Evolutionary conservation across 2,888 invertebrate genomes (phyloP).

Genomic region (Criorhina ranunculi): DNA sequence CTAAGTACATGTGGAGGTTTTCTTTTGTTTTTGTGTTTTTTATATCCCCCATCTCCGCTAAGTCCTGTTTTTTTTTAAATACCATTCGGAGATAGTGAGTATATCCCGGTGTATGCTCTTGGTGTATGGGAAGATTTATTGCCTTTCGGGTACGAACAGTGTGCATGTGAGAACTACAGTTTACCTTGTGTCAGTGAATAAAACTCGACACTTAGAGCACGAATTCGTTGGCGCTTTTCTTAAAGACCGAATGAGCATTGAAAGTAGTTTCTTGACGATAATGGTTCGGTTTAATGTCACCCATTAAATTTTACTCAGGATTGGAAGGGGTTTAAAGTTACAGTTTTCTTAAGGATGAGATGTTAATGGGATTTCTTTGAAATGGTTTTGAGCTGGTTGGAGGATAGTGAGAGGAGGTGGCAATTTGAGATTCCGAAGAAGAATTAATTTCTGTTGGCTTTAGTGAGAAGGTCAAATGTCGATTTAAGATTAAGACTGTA

Average conservation of each 20-base stretch:
- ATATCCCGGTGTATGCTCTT: background rate
- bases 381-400: background rate
- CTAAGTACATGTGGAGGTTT: conserved; percentile 27
- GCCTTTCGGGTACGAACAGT: background rate
- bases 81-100: background rate
- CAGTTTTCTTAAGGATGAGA: background rate
- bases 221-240: background rate
- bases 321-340: background rate
- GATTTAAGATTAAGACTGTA: background rate
- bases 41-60: conserved; percentile 14
- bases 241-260: conserved; percentile 1
- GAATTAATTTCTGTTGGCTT: conserved; percentile 16
- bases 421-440: background rate
- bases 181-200: conserved; percentile 1
- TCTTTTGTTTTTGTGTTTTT: background rate
- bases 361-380: background rate
- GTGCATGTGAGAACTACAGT: background rate
- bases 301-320: background rate
- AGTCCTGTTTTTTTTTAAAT: background rate
- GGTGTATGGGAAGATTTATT: conserved; percentile 31
- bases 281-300: conserved; percentile 9
- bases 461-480: background rate
- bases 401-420: background rate
- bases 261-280: conserved; percentile 6
- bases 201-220: conserved; percentile 19